A percentile compares a stretch with the other conserved stretches of the same genome.
These are phyloP conservation scores for Sus cebifrons DNA, from an alignment of 2,797 vertebrate genomes.

Conservation along the genomic window DNA sequence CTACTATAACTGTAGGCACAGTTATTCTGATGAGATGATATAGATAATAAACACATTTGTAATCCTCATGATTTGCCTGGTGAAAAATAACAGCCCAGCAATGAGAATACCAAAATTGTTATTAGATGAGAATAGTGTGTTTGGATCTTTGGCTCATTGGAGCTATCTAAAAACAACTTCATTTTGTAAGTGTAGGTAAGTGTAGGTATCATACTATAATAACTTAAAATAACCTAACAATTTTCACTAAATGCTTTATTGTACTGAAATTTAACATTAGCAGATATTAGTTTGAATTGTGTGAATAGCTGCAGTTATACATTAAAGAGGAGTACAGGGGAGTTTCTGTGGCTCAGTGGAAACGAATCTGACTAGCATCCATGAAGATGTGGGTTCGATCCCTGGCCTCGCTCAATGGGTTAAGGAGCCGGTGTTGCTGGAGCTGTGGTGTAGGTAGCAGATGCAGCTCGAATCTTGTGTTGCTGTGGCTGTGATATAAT, in stretches of 20 bases:
- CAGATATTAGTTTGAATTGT: neutral
- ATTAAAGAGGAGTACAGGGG: neutral
- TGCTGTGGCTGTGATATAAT: too few relatives aligned
- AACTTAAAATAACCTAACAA: slow-evolving; percentile 22
- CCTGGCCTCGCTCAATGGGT: too few relatives aligned
- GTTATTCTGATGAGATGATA: neutral
- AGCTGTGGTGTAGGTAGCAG: too few relatives aligned
- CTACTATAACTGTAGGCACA: neutral
- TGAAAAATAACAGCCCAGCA: neutral
- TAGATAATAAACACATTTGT: neutral
- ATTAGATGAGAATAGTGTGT: neutral
- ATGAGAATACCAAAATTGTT: neutral
- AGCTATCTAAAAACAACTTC: neutral
- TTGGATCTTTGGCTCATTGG: neutral
- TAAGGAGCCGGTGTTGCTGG: too few relatives aligned
- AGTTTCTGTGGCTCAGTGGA: too few relatives aligned
- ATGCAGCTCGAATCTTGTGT: too few relatives aligned
- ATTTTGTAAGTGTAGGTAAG: slow-evolving; percentile 44
- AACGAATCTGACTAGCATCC: too few relatives aligned
- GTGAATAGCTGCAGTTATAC: neutral
- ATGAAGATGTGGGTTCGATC: too few relatives aligned
- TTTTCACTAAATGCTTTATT: neutral
- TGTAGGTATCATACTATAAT: neutral
- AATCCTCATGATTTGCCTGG: neutral
- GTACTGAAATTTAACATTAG: neutral